Base-by-base conservation (phyloP, 2,888 invertebrate genomes). In the Xestia rhomboidea region DNA sequence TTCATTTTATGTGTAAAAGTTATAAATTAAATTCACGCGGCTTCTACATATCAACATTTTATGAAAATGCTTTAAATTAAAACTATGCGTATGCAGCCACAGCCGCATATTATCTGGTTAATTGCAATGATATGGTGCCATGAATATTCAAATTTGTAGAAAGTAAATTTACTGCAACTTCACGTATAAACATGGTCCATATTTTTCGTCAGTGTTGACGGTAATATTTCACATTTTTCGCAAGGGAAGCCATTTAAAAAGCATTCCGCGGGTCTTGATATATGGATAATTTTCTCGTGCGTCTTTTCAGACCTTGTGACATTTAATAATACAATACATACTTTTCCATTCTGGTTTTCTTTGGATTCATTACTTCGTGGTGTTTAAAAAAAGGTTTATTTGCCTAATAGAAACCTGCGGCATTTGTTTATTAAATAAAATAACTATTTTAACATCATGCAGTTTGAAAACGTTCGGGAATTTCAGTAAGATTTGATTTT, bases 171-270 rank as follows among this genome's bases (percentile, higher is more conserved):
- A 76, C 81, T 76, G 75, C 51, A 77, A 79, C 34, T 76, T 62
- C 73, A 75, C 73, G 67, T 73, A 81, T 73, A 85, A 81, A 76
- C 51, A 60, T 67, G 68, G 74, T 46, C 66, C 84, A 82, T 89
- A 88, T 89, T 89, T 88, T 91, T 91, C 21, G 49, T 90, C 87
- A 87, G 77, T 91, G 91, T 90, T 91, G 89, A 86, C 89, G 78
- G 88, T 88, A 86, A 89, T 89, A 88, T 90, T 90, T 91, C 85
- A 90, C 75, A 81, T 90, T 91, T 90, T 90, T 84, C 83, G 76
- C 83, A 66, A 80, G 84, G 57, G 73, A 79, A 83, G 76, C 85
- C 82, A 86, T 90, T 93, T 91, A 88, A 87, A 90, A 89, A 88
- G 87, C 77, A 88, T 90, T 88, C 89, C 84, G 62, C 81, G 81